Evolutionary conservation across 2,113 vertebrate genomes (phyloP).

Genomic region (Perca flavescens): DNA sequence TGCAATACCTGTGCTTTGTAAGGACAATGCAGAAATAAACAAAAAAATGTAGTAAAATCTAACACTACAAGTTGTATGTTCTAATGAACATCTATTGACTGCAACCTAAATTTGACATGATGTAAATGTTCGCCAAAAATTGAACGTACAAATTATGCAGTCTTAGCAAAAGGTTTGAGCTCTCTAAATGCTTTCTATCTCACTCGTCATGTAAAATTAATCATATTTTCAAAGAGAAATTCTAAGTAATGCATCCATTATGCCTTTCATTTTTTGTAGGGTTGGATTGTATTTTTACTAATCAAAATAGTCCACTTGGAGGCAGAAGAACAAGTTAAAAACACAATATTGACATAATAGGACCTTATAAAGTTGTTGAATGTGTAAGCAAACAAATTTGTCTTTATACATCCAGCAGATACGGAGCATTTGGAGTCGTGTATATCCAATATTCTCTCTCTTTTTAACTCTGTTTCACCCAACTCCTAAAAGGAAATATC

Average conservation of each 20-base stretch:
- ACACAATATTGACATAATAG: not conserved
- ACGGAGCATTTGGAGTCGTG: too few relatives aligned
- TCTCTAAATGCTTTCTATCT: not conserved
- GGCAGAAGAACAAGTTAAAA: not conserved
- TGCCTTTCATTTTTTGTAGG: not conserved
- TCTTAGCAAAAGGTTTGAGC: not conserved
- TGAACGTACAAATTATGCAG: not conserved
- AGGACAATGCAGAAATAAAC: not conserved
- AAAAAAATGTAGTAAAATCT: not conserved
- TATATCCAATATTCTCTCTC: not conserved
- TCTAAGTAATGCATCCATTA: not conserved
- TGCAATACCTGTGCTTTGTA: not conserved
- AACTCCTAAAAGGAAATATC: not conserved
- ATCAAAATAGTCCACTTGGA: not conserved
- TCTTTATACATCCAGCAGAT: not conserved
- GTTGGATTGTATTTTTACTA: not conserved
- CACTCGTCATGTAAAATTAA: not conserved
- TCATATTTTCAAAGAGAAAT: not conserved
- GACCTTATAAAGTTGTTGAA: not conserved
- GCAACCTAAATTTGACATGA: not conserved
- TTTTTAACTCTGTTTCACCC: not conserved
- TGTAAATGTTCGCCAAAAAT: not conserved
- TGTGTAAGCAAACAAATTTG: not conserved
- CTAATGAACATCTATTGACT: not conserved
- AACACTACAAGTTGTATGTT: not conserved